Evolutionary conservation across 2,113 vertebrate genomes (phyloP).

Genomic region (Daphoenositta chrysoptera): DNA sequence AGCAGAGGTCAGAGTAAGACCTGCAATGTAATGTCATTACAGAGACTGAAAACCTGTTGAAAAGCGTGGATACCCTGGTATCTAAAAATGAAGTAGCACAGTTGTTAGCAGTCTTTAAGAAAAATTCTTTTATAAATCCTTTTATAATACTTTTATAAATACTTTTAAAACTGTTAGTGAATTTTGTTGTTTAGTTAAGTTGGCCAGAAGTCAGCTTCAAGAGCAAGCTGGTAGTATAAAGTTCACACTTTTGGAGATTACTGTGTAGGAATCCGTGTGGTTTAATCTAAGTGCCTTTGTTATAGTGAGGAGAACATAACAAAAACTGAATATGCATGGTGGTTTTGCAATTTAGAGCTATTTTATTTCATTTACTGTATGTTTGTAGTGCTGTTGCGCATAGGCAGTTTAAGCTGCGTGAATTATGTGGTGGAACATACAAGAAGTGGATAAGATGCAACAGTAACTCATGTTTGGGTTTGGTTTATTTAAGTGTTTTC

Average conservation of each 20-base stretch:
- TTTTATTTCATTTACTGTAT: not conserved
- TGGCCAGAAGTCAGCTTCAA: not conserved
- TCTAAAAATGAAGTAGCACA: not conserved
- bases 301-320: not conserved
- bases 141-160: too few species aligned
- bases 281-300: not conserved
- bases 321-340: not conserved
- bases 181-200: not conserved
- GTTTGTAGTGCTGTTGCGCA: not conserved
- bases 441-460: not conserved
- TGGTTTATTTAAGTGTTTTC: not conserved
- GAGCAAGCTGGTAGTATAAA: not conserved
- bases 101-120: not conserved
- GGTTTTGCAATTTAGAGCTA: not conserved
- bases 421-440: not conserved
- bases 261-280: not conserved
- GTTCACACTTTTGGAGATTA: not conserved
- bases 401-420: not conserved
- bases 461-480: not conserved
- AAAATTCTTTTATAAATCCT: too few species aligned
- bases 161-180: not conserved
- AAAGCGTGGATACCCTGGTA: not conserved
- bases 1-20: not conserved
- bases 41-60: not conserved
- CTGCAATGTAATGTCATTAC: not conserved